Evolutionary conservation across 2,888 invertebrate species (phyloP).

Genomic region (Trissolcus japonicus): DNA sequence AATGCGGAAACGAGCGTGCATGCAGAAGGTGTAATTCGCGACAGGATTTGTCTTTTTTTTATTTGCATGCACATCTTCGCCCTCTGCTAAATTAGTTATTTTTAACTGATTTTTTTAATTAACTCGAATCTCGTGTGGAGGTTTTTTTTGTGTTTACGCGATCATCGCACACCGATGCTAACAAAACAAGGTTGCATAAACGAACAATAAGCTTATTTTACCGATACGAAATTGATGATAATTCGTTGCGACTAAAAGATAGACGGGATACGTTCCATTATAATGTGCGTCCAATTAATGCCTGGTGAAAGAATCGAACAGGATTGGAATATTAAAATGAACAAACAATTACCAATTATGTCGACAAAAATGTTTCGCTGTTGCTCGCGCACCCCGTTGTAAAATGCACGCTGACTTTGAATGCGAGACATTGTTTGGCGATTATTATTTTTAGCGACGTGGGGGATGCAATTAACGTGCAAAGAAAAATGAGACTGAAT

Average conservation of each 20-base stretch:
- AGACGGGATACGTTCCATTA: slow-evolving; percentile 39
- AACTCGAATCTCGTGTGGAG: neutral
- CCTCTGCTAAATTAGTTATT: slow-evolving; percentile 1
- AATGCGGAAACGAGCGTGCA: slow-evolving; percentile 44
- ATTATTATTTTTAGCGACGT: slow-evolving; percentile 40
- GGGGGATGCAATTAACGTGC: slow-evolving; percentile 34
- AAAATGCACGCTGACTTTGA: slow-evolving; percentile 43
- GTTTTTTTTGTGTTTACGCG: slow-evolving; percentile 12
- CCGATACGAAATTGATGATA: slow-evolving; percentile 50
- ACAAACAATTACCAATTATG: slow-evolving; percentile 54
- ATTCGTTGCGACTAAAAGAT: slow-evolving; percentile 45
- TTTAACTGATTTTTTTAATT: slow-evolving; percentile 2
- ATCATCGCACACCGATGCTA: slow-evolving; percentile 13
- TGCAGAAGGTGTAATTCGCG: slow-evolving; percentile 39
- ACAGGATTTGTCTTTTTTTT: slow-evolving; percentile 36
- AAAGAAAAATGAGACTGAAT: slow-evolving; percentile 7
- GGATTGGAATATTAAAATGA: slow-evolving; percentile 53
- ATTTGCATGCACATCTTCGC: neutral
- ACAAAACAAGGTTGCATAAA: slow-evolving; percentile 42
- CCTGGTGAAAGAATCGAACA: slow-evolving; percentile 42
- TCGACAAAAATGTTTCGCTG: slow-evolving; percentile 41
- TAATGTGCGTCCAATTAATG: slow-evolving; percentile 53
- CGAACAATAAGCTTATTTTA: slow-evolving; percentile 47
- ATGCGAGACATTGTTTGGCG: slow-evolving; percentile 43
- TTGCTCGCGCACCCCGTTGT: slow-evolving; percentile 32